Conservation (phyloP, 2,797 vertebrate genomes). For the Sebastes vulpes region DNA sequence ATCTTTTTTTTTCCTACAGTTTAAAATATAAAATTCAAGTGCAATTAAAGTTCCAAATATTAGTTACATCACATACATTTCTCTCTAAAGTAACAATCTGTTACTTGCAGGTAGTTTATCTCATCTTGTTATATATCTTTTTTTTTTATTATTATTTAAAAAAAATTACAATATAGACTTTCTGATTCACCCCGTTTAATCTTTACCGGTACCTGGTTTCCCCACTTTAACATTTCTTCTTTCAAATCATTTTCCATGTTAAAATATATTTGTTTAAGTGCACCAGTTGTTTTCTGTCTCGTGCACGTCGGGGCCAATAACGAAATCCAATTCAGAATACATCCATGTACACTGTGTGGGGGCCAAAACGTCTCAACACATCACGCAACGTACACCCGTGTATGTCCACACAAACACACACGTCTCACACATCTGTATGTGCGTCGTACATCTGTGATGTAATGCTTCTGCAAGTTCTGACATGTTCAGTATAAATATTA, state of each 20-base stretch:
- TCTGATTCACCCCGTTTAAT: slow-evolving; percentile 43
- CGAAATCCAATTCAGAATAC: slow-evolving; percentile 33
- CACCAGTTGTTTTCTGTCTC: slow-evolving; percentile 64
- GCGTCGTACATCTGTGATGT: slow-evolving; percentile 65
- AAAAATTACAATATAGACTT: slow-evolving; percentile 60
- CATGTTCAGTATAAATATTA: slow-evolving; percentile 84
- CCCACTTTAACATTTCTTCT: slow-evolving; percentile 34
- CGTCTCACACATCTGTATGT: slow-evolving; percentile 35
- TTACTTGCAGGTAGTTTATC: slow-evolving; percentile 90
- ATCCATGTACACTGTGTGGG: slow-evolving; percentile 52
- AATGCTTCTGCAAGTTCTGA: slow-evolving; percentile 80
- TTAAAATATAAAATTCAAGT: slow-evolving; percentile 90
- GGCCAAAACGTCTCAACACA: slow-evolving; percentile 30
- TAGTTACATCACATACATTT: slow-evolving; percentile 89
- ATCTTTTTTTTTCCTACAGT: slow-evolving; percentile 77
- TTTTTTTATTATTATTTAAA: slow-evolving; percentile 35
- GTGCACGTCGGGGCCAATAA: slow-evolving; percentile 60
- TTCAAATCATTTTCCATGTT: slow-evolving; percentile 22
- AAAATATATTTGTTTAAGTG: slow-evolving; percentile 68
- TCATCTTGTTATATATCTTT: slow-evolving; percentile 66
- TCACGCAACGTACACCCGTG: slow-evolving; percentile 9
- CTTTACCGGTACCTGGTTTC: slow-evolving; percentile 42
- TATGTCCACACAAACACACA: slow-evolving; percentile 27
- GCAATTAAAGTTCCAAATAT: slow-evolving; percentile 91
- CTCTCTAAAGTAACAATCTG: slow-evolving; percentile 84